Conservation (phyloP, 2,113 vertebrate species). For the Melanerpes aurifrons region DNA sequence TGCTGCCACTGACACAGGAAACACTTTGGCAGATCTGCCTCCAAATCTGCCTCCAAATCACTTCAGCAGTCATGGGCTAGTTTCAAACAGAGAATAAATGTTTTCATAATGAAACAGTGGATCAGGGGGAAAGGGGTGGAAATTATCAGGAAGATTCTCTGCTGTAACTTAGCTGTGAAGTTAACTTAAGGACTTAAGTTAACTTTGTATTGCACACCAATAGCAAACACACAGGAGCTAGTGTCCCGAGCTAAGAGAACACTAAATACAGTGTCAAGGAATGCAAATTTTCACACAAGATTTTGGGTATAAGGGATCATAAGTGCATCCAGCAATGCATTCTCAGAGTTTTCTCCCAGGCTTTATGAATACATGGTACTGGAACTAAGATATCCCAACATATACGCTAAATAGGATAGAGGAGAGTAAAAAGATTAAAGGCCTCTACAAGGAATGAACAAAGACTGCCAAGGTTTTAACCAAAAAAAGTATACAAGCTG, state of each 20-base stretch:
- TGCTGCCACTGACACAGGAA: not conserved
- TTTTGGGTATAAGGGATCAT: not conserved
- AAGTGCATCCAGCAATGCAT: not conserved
- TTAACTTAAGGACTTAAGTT: not conserved
- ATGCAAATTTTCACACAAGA: not conserved
- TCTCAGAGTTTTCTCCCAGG: not conserved
- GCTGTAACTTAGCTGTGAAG: not conserved
- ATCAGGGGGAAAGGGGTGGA: not conserved
- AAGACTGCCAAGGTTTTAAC: not conserved
- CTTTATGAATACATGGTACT: not conserved
- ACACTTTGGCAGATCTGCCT: not conserved
- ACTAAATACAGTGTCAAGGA: not conserved
- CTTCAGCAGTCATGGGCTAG: not conserved
- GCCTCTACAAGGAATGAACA: not conserved
- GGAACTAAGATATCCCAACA: not conserved
- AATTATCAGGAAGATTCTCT: not conserved
- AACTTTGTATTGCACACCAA: not conserved
- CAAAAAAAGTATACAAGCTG: not conserved
- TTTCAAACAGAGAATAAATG: not conserved
- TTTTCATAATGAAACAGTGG: not conserved
- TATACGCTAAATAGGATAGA: not conserved
- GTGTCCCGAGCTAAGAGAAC: not conserved
- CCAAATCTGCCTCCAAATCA: not conserved
- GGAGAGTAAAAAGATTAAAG: not conserved
- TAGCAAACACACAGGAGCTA: fast-evolving